Evolutionary conservation across 2,113 vertebrate genomes (phyloP).

Genomic region (Lipotes vexillifer): DNA sequence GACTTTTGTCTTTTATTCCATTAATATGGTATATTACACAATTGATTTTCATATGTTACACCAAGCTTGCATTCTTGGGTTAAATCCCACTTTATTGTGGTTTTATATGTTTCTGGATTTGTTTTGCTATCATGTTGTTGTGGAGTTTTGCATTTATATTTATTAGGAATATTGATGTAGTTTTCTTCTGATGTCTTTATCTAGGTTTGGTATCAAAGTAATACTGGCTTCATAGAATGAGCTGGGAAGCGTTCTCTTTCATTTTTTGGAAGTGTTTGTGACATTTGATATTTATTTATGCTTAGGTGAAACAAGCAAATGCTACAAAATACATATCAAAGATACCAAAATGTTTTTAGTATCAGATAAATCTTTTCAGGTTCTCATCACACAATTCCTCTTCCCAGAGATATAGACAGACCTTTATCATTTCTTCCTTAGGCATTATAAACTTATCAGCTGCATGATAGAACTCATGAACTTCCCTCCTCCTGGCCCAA

Average conservation of each 20-base stretch:
- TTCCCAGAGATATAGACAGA: not conserved
- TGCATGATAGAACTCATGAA: not conserved
- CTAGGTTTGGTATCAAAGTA: not conserved
- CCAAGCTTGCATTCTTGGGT: not conserved
- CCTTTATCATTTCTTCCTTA: not conserved
- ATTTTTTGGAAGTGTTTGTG: not conserved
- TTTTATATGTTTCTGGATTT: not conserved
- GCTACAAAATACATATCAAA: not conserved
- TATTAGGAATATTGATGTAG: not conserved
- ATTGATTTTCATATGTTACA: not conserved
- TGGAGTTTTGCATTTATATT: not conserved
- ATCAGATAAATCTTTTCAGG: not conserved
- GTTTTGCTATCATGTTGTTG: not conserved
- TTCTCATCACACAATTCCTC: not conserved
- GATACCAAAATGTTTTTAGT: not conserved
- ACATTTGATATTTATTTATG: not conserved
- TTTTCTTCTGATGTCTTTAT: not conserved
- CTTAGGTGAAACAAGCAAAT: not conserved
- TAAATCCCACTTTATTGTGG: not conserved
- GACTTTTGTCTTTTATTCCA: not conserved
- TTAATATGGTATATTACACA: not conserved
- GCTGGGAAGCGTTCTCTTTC: not conserved
- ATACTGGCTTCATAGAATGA: not conserved
- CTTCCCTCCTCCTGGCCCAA: not conserved
- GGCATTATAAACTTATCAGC: not conserved